Evolutionary conservation across 2,888 invertebrate species (phyloP), one percentile per base, ranked within the genome.

Genomic region (Sesamia inferens): DNA sequence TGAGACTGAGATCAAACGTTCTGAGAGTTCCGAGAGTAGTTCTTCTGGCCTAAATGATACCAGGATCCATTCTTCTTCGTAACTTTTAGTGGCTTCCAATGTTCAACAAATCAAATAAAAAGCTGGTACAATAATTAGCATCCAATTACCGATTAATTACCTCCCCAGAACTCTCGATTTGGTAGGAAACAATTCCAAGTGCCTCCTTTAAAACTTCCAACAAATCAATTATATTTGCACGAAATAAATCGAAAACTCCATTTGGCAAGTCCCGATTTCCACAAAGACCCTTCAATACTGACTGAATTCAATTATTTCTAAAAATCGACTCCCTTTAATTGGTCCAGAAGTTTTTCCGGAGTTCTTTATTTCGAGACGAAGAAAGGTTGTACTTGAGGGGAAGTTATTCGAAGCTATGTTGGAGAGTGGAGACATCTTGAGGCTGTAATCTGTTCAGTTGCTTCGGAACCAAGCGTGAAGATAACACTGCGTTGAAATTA

Each of bases 251-350:
- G 31, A 70, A 77, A 81, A 78, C 57, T 71, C 79, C 51, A 55
- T 73, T 78, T n/a, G 47, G 51, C 16, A 58, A 69, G 11, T 59
- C 65, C 59, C 19, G 11, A 69, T 67, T 67, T 66, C 61, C 55
- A 68, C 69, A 78, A 78, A 82, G 44, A 24, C 39, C 65, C 39
- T 63, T 31, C 51, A 54, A 54, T 54, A n/a, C n/a, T 1, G 47
- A 0, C 62, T 58, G 31, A 76, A 81, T 76, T 81, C 66, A 71
- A 78, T 81, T 81, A 76, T 69, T 65, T 71, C 75, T 74, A 66
- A 68, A 83, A 84, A 84, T 77, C 74, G 42, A 48, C n/a, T 64
- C 11, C 42, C n/a, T 55, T 54, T 73, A 78, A 72, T 84, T 84
- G 77, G 70, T 66, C 61, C 65, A n/a, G 14, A 78, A 82, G 64